Base-by-base conservation (phyloP, 2,888 invertebrate species). In the Andrena minutula region DNA sequence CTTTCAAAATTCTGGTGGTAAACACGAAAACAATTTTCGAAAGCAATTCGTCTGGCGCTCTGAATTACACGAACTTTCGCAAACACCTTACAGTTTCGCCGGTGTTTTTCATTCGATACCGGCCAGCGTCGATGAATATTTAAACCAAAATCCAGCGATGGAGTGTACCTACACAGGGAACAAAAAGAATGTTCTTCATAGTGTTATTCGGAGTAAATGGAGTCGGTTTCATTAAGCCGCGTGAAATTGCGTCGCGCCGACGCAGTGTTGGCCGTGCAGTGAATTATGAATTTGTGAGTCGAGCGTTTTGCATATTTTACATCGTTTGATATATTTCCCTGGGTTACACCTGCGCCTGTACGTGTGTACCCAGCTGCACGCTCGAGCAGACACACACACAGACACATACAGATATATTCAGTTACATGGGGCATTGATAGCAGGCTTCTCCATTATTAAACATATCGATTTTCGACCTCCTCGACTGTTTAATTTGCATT, bases 401-500 rank as follows among this genome's bases (percentile, higher is more conserved):
- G 12, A 1, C 2, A 5, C 3, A 26, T 0, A 3, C 41, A 23
- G 0, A 16, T 10, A 1, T 12, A 61, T 20, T n/a, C 61, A 28
- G 2, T 16, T 16, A 41, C n/a, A 20, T 2, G 23, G 10, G 2
- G 64, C 63, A 72, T 66, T n/a, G 79, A 79, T 68, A 0, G 28
- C 35, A 20, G 35, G 23, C 8, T 28, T 20, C 35, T 68, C n/a
- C 41, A 23, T 73, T 79, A 81, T 79, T 69, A 81, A 81, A 69
- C 73, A 56, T 58, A 73, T 72, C 79, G 79, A 81, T 81, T 81
- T 79, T 79, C 79, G 58, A 60, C 72, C 64, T 69, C 16, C 68
- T 41, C 72, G 63, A 16, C 63, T 51, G 41, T 64, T 79, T 79
- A 64, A 81, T 81, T 81, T 81, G 79, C 79, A 81, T 81, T 79